phyloP scores from a whole-genome alignment of 2,888 invertebrate genomes.

The Drosophila melanosoma region DNA sequence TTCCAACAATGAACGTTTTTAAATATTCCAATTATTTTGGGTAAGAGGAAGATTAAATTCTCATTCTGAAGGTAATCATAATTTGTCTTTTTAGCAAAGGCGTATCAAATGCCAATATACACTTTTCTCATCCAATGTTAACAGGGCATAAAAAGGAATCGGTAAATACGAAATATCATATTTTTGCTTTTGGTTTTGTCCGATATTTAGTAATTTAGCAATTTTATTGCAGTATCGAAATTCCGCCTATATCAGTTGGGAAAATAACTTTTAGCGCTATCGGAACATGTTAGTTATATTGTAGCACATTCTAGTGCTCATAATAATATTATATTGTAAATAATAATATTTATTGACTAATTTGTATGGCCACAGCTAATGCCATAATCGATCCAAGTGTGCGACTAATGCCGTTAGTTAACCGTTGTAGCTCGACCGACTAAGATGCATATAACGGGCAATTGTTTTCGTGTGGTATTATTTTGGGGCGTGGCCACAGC shows the following conservation, averaged over 20 bases:
- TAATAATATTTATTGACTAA: constrained; percentile 30
- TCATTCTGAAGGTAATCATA: background rate
- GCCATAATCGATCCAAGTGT: constrained; percentile 2
- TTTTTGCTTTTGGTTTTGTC: background rate
- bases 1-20: background rate
- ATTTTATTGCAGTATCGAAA: background rate
- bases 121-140: background rate
- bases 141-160: background rate
- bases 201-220: background rate
- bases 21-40: background rate
- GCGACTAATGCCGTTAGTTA: constrained; percentile 43
- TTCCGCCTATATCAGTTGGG: background rate
- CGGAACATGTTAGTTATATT: constrained; percentile 48
- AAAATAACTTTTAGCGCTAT: constrained; percentile 21
- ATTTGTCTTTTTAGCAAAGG: background rate
- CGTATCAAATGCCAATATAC: background rate
- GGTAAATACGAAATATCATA: background rate
- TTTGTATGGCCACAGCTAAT: constrained; percentile 27
- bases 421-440: constrained; percentile 37
- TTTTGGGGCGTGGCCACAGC: constrained; percentile 61
- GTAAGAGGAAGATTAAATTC: background rate
- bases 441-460: constrained; percentile 55
- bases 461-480: constrained; percentile 47
- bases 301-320: constrained; percentile 37
- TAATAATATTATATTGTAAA: constrained; percentile 33